A percentile compares a stretch with the other conserved stretches of the same genome.
phyloP scores from a whole-genome alignment of 2,113 vertebrate species.

The Cyphomyrus plagiostoma region DNA sequence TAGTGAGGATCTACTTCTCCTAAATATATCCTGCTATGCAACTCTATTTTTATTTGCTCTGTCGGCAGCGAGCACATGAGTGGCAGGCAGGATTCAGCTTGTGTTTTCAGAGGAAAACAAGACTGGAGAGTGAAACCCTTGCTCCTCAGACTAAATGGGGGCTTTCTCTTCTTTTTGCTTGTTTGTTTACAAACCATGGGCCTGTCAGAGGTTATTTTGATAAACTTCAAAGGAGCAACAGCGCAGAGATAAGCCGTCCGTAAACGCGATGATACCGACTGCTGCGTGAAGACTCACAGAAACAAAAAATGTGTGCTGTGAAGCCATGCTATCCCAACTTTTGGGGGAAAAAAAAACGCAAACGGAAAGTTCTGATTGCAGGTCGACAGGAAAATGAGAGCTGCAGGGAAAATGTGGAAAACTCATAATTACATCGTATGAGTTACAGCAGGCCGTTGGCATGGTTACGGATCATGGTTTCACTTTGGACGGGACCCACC shows the following conservation, averaged over 20 bases:
- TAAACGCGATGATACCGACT: background rate
- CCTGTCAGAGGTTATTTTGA: background rate
- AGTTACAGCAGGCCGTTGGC: constrained; percentile 39
- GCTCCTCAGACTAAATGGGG: background rate
- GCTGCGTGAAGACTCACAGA: background rate
- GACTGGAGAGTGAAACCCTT: background rate
- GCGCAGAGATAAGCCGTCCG: background rate
- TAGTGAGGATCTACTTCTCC: constrained; percentile 49
- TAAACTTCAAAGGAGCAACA: background rate
- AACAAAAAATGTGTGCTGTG: background rate
- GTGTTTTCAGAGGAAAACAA: background rate
- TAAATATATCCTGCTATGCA: constrained; percentile 73
- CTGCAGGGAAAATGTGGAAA: constrained; percentile 55
- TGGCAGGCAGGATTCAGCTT: background rate
- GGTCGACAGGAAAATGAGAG: constrained; percentile 57
- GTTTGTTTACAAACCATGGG: background rate
- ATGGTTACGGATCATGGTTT: constrained; percentile 19
- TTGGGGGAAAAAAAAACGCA: constrained; percentile 25
- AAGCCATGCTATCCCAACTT: constrained; percentile 29
- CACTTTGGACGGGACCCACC: background rate
- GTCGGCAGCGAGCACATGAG: constrained; percentile 50
- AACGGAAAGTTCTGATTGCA: constrained; percentile 61
- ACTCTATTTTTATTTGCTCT: constrained; percentile 70
- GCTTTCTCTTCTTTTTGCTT: background rate
- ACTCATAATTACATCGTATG: constrained; percentile 58